Percentiles rank a stretch among this genome's conserved stretches.
Conservation (phyloP, 2,113 vertebrate species). For the Perca flavescens region DNA sequence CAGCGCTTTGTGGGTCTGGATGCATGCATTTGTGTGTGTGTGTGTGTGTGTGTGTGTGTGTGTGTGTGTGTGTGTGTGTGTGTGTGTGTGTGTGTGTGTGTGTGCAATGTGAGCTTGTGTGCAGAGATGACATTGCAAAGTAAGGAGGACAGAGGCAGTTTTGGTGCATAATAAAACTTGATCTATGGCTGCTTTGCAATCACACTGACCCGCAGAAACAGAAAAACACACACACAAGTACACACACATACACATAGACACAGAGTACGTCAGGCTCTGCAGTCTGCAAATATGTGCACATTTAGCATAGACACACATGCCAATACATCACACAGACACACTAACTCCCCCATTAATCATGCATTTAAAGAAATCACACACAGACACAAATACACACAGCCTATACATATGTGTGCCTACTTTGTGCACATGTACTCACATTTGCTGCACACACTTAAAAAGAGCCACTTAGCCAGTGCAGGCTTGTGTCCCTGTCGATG, state of each 20-base stretch:
- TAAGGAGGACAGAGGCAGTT: constrained; percentile 74
- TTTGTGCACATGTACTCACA: constrained; percentile 27
- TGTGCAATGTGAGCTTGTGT: constrained; percentile 59
- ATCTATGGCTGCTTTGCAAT: constrained; percentile 80
- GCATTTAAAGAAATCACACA: constrained; percentile 54
- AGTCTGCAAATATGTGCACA: constrained; percentile 60
- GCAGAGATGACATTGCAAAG: constrained; percentile 80
- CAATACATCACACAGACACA: constrained; percentile 42
- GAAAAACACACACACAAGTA: constrained; percentile 19
- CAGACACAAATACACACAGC: constrained; percentile 15
- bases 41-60: constrained; percentile 5
- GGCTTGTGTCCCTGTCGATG: constrained; percentile 52
- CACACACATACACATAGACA: constrained; percentile 19
- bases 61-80: constrained; percentile 26
- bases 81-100: constrained; percentile 5
- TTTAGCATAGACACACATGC: constrained; percentile 50
- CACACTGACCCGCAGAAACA: constrained; percentile 64
- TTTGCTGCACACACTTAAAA: constrained; percentile 51
- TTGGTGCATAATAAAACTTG: constrained; percentile 84
- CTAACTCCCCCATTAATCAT: constrained; percentile 57
- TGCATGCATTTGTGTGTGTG: constrained; percentile 54
- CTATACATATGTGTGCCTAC: background rate
- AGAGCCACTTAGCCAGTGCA: constrained; percentile 50
- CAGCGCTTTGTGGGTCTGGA: constrained; percentile 74
- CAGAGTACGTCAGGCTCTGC: constrained; percentile 48